A percentile compares a stretch with the other conserved stretches of the same genome.
These are phyloP conservation scores for Neodiprion lecontei DNA, from an alignment of 1,140 invertebrate genomes.

Conservation along the genomic window DNA sequence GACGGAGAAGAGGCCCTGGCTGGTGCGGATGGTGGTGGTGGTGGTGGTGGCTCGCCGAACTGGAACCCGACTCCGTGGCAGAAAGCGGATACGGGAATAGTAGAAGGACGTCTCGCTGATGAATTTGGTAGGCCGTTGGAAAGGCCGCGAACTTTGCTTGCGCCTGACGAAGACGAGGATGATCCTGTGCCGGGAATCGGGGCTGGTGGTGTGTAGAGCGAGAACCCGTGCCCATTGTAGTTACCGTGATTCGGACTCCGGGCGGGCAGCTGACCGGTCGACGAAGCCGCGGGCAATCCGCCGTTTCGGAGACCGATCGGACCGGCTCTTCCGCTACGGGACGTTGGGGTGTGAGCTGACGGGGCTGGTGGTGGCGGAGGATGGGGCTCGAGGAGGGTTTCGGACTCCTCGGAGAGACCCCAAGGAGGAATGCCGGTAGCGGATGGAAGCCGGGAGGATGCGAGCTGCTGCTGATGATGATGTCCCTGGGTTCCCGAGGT, in stretches of 20 bases:
- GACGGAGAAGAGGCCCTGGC: background rate
- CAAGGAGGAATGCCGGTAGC: constrained; percentile 45
- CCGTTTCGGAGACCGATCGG: background rate
- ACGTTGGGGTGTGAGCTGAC: constrained; percentile 36
- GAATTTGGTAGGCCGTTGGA: constrained; percentile 57
- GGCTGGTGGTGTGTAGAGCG: constrained; percentile 64
- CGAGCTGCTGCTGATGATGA: constrained; percentile 31
- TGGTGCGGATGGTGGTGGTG: background rate
- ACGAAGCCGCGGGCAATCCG: constrained; percentile 12
- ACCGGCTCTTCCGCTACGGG: constrained; percentile 12
- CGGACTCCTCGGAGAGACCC: constrained; percentile 49
- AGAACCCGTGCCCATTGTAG: constrained; percentile 63
- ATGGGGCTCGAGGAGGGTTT: constrained; percentile 49
- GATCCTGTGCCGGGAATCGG: constrained; percentile 55
- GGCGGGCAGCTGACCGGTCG: constrained; percentile 45
- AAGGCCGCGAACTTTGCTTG: constrained; percentile 60
- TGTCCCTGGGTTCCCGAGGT: constrained; percentile 33
- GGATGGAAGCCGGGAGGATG: constrained; percentile 38
- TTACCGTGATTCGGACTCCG: constrained; percentile 49
- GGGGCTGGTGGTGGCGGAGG: constrained; percentile 52
- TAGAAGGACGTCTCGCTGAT: constrained; percentile 61
- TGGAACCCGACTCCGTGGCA: constrained; percentile 24
- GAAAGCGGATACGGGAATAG: constrained; percentile 55
- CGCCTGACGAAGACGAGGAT: constrained; percentile 24
- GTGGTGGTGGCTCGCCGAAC: background rate